These are phyloP conservation scores for Mechanitis messenoides DNA, from an alignment of 2,888 invertebrate species.

Conservation along the genomic window DNA sequence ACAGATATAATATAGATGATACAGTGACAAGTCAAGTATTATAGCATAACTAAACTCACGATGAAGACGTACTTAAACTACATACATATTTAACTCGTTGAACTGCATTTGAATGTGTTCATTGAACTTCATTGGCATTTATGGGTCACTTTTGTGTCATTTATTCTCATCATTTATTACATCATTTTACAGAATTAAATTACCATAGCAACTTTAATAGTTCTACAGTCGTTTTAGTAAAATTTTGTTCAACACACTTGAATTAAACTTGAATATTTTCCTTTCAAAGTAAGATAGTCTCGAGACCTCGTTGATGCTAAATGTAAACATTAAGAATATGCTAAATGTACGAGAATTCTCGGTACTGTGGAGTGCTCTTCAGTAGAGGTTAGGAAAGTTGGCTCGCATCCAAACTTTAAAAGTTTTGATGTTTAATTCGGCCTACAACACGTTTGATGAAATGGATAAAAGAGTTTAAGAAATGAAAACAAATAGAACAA, in stretches of 20 bases:
- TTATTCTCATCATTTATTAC: no score
- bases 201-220: no score
- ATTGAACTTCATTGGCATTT: no score
- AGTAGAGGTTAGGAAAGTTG: slow-evolving; percentile 1
- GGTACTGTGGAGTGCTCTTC: not conserved
- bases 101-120: no score
- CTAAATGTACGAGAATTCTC: slow-evolving; percentile 2
- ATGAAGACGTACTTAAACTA: no score
- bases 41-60: no score
- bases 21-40: not conserved
- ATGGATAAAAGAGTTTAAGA: not conserved
- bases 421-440: not conserved
- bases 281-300: not conserved
- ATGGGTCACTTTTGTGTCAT: no score
- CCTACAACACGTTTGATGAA: not conserved
- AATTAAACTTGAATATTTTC: not conserved
- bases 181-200: no score
- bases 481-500: not conserved
- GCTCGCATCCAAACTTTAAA: not conserved
- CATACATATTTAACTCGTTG: no score
- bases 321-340: slow-evolving; percentile 3
- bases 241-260: no score
- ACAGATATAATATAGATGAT: not conserved
- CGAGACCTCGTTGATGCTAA: not conserved
- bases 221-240: no score